A percentile compares a stretch with the other conserved stretches of the same genome.
phyloP scores from a whole-genome alignment of 2,888 invertebrate genomes.

The Cryptus armator region DNA sequence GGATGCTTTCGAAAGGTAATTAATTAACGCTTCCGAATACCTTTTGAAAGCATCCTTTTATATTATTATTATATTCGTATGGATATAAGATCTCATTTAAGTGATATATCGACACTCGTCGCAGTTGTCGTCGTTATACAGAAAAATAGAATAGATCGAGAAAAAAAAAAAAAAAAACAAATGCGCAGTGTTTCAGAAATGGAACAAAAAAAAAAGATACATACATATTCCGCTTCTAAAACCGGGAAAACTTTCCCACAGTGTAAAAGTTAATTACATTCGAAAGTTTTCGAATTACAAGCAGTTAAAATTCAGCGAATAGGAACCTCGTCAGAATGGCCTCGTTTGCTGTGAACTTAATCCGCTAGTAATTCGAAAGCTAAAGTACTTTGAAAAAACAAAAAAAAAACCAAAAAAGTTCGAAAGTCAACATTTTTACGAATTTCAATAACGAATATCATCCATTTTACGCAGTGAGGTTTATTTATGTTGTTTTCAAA shows the following conservation, averaged over 20 bases:
- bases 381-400: neutral
- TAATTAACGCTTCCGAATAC: slow-evolving; percentile 77
- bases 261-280: slow-evolving; percentile 6
- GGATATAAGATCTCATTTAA: neutral
- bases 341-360: neutral
- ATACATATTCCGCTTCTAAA: slow-evolving; percentile 29
- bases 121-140: slow-evolving; percentile 29
- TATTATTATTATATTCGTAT: slow-evolving; percentile 1
- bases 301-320: slow-evolving; percentile 18
- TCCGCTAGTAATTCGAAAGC: slow-evolving; percentile 16
- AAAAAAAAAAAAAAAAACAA: neutral
- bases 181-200: neutral
- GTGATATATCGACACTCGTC: neutral
- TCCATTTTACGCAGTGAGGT: neutral
- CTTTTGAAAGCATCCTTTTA: slow-evolving; percentile 84
- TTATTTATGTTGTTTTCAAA: neutral
- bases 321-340: neutral
- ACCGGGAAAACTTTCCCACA: neutral
- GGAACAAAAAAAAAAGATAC: neutral
- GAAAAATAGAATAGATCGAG: neutral
- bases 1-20: slow-evolving; percentile 85
- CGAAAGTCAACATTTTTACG: slow-evolving; percentile 5
- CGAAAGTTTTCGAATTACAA: slow-evolving; percentile 4
- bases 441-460: neutral
- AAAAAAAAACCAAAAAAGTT: neutral